Conservation (phyloP, 2,888 invertebrate species). For the Eugnorisma glareosa region DNA sequence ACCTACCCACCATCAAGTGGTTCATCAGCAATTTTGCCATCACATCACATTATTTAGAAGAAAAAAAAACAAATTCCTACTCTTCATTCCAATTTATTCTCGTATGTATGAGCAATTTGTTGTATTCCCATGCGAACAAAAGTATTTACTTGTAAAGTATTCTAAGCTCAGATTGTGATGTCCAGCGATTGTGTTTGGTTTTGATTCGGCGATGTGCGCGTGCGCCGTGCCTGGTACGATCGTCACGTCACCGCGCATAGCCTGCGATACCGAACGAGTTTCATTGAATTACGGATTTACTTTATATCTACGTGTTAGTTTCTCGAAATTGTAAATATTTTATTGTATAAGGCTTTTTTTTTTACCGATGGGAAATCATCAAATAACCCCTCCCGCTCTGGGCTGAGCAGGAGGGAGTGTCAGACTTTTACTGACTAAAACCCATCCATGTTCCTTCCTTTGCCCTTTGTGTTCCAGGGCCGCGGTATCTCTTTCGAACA, state of each 20-base stretch:
- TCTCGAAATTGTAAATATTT: constrained; percentile 1
- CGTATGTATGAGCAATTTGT: constrained; percentile 6
- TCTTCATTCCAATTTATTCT: not conserved
- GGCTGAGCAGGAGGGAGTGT: too few relatives aligned
- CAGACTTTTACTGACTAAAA: too few relatives aligned
- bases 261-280: constrained; percentile 39
- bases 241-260: constrained; percentile 34
- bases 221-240: constrained; percentile 69
- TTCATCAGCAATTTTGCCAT: not conserved
- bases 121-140: constrained; percentile 37
- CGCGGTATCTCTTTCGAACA: too few relatives aligned
- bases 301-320: not conserved
- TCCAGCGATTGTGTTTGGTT: constrained; percentile 48
- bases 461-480: too few relatives aligned
- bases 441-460: too few relatives aligned
- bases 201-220: constrained; percentile 37
- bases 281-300: constrained; percentile 33
- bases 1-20: not conserved
- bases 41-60: not conserved
- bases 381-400: too few relatives aligned
- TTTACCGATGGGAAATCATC: too few relatives aligned
- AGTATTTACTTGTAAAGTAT: constrained; percentile 26
- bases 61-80: not conserved
- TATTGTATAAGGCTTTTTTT: too few relatives aligned
- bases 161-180: constrained; percentile 27